Evolutionary conservation across 2,888 invertebrate genomes (phyloP).

Genomic region (Dastarcus helophoroides): DNA sequence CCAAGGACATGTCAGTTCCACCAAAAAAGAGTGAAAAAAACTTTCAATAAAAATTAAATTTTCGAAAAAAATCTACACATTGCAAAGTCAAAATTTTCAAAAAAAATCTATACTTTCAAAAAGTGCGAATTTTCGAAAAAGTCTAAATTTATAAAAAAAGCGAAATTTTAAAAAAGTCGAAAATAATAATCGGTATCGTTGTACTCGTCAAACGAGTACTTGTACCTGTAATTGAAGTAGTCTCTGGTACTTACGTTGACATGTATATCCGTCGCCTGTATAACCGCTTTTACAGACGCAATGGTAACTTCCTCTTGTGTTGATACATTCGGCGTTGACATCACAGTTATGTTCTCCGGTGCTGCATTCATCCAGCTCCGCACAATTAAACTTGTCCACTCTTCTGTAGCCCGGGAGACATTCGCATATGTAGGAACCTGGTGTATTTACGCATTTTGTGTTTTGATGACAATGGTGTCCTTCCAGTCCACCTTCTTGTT

Average conservation of each 20-base stretch:
- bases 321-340: conserved; percentile 63
- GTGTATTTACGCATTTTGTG: conserved; percentile 71
- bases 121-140: too few species aligned
- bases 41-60: too few species aligned
- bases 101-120: too few species aligned
- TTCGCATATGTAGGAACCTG: conserved; percentile 74
- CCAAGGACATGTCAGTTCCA: too few species aligned
- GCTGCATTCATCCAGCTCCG: conserved; percentile 70
- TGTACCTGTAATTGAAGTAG: too few species aligned
- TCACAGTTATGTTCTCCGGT: conserved; percentile 63
- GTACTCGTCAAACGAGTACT: too few species aligned
- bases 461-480: conserved; percentile 80
- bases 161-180: too few species aligned
- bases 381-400: conserved; percentile 67
- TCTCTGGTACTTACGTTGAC: conserved; percentile 68
- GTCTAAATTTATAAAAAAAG: too few species aligned
- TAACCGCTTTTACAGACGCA: conserved; percentile 65
- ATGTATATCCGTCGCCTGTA: conserved; percentile 64
- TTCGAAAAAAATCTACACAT: too few species aligned
- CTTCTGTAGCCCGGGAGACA: conserved; percentile 69
- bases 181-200: too few species aligned
- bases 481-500: conserved; percentile 60
- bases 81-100: too few species aligned
- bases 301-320: conserved; percentile 71
- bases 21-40: too few species aligned